Percentiles rank a stretch among this genome's conserved stretches.
Evolutionary conservation across 2,113 vertebrate genomes (phyloP).

Genomic region (Hemiprocne comata): DNA sequence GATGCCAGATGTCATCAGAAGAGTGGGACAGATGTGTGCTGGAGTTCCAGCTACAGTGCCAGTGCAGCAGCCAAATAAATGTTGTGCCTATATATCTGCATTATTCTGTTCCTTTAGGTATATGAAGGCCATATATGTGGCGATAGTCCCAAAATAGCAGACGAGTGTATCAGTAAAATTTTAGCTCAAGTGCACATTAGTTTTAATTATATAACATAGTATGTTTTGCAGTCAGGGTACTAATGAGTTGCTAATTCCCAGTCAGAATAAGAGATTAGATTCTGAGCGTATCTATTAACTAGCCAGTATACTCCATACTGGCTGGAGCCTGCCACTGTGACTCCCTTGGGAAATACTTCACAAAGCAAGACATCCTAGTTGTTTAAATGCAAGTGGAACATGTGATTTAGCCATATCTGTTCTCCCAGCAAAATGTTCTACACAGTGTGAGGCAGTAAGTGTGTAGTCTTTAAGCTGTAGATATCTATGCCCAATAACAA

Average conservation of each 20-base stretch:
- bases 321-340: neutral
- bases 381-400: neutral
- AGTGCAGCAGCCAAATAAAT: neutral
- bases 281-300: neutral
- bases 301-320: neutral
- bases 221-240: neutral
- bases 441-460: neutral
- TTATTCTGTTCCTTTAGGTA: neutral
- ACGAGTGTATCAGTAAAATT: neutral
- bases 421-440: neutral
- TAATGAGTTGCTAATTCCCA: constrained; percentile 8
- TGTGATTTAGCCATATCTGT: neutral
- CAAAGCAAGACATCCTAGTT: neutral
- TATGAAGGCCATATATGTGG: neutral
- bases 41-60: neutral
- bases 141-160: neutral
- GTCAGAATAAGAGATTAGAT: neutral
- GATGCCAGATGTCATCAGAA: neutral
- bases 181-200: rapidly evolving
- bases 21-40: neutral
- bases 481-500: neutral
- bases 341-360: neutral
- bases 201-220: neutral
- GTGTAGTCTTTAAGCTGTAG: neutral
- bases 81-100: neutral